phyloP scores from a whole-genome alignment of 2,888 invertebrate species.

The Tachina grossa region DNA sequence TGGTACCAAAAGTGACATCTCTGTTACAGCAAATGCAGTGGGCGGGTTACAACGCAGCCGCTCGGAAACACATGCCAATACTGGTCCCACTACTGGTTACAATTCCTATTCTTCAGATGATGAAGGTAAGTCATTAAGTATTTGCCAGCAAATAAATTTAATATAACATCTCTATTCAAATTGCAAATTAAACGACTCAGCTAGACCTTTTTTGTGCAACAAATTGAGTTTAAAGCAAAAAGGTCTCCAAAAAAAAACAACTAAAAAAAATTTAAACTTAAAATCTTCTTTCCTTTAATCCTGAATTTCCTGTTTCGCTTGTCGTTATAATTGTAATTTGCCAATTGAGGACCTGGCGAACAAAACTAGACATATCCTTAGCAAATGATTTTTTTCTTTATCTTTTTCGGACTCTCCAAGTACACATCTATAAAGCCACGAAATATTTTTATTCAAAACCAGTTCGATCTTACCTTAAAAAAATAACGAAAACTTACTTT shows the following conservation, averaged over 20 bases:
- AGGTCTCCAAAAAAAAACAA: no score
- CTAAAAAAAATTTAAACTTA: no score
- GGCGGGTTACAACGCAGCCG: constrained; percentile 83
- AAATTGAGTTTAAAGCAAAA: not conserved
- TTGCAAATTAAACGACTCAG: constrained; percentile 31
- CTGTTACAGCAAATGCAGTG: constrained; percentile 15
- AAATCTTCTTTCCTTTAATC: not conserved
- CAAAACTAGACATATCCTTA: no score
- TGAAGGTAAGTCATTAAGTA: constrained; percentile 88
- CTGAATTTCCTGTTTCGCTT: not conserved
- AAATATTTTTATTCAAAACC: no score
- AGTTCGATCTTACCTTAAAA: no score
- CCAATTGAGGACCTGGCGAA: no score
- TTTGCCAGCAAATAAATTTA: constrained; percentile 24
- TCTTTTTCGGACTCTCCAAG: no score
- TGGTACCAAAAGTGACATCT: constrained; percentile 63
- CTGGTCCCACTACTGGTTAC: constrained; percentile 83
- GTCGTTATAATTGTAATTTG: constrained; percentile 31
- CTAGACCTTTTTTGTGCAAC: no score
- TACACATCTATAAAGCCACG: no score
- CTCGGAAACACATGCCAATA: constrained; percentile 84
- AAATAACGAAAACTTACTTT: no score
- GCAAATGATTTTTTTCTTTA: no score
- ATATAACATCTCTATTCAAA: constrained; percentile 67
- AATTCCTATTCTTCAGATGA: constrained; percentile 95